Evolutionary conservation across 1,140 invertebrate genomes (phyloP).

Genomic region (Diplogasteroides magnus): DNA sequence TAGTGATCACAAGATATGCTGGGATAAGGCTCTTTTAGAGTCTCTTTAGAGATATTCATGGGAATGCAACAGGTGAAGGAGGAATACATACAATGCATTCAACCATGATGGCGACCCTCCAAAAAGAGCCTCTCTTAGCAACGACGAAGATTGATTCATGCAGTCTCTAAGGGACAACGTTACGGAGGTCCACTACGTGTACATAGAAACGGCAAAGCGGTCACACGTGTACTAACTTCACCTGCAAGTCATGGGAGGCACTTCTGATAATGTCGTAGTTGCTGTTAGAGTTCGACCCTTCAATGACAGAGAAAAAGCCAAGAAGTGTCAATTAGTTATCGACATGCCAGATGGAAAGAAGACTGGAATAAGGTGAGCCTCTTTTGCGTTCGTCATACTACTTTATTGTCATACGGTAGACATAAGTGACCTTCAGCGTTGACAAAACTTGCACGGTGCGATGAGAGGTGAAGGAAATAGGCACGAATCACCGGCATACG

Average conservation of each 20-base stretch:
- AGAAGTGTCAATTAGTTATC: slow-evolving; percentile 62
- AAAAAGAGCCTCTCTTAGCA: too few species aligned
- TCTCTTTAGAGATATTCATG: too few species aligned
- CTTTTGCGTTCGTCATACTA: not conserved
- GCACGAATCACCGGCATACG: not conserved
- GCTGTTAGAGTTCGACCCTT: slow-evolving; percentile 65
- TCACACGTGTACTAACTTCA: too few species aligned
- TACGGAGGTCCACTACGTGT: too few species aligned
- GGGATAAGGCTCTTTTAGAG: too few species aligned
- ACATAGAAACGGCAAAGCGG: too few species aligned
- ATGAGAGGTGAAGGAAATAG: not conserved
- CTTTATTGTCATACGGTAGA: not conserved
- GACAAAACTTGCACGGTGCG: not conserved
- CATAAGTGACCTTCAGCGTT: not conserved
- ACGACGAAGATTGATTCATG: too few species aligned
- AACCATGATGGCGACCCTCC: too few species aligned
- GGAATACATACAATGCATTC: too few species aligned
- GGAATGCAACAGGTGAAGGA: too few species aligned
- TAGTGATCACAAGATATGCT: too few species aligned
- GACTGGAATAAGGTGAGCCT: slow-evolving; percentile 58
- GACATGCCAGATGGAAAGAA: slow-evolving; percentile 61
- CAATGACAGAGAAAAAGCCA: slow-evolving; percentile 63
- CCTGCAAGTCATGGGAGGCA: slow-evolving; percentile 39
- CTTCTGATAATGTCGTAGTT: slow-evolving; percentile 64
- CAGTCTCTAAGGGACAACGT: too few species aligned